Evolutionary conservation across 1,140 invertebrate genomes (phyloP).

Genomic region (Caenorhabditis brenneri): DNA sequence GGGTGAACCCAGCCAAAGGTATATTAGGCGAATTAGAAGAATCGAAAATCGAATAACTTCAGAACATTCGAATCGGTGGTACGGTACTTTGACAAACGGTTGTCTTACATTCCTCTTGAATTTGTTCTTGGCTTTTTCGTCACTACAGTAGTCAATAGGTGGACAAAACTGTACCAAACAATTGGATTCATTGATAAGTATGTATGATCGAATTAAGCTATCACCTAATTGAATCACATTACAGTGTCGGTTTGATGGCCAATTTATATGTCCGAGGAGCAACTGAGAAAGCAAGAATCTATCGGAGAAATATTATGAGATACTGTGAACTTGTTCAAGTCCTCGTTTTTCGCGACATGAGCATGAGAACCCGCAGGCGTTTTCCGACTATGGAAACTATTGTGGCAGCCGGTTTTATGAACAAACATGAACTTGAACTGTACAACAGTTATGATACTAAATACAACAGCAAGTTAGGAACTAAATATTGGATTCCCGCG

Average conservation of each 20-base stretch:
- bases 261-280: slow-evolving; percentile 38
- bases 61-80: slow-evolving; percentile 45
- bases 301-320: slow-evolving; percentile 42
- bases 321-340: slow-evolving; percentile 51
- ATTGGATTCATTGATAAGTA: slow-evolving; percentile 55
- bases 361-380: slow-evolving; percentile 65
- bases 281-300: slow-evolving; percentile 38
- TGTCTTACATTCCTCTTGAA: slow-evolving; percentile 48
- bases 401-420: slow-evolving; percentile 65
- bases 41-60: not conserved
- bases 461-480: slow-evolving; percentile 22
- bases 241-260: slow-evolving; percentile 49
- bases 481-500: slow-evolving; percentile 65
- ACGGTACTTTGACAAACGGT: slow-evolving; percentile 38
- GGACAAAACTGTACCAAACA: slow-evolving; percentile 48
- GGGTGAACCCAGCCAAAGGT: slow-evolving; percentile 8
- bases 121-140: slow-evolving; percentile 50
- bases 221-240: not conserved
- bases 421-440: slow-evolving; percentile 56
- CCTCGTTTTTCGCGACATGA: slow-evolving; percentile 65
- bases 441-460: slow-evolving; percentile 59
- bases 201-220: not conserved
- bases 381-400: slow-evolving; percentile 69
- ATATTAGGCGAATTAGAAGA: no score
- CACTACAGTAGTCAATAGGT: slow-evolving; percentile 33